phyloP scores from a whole-genome alignment of 1,140 invertebrate genomes.

The Drosophila burlai region DNA sequence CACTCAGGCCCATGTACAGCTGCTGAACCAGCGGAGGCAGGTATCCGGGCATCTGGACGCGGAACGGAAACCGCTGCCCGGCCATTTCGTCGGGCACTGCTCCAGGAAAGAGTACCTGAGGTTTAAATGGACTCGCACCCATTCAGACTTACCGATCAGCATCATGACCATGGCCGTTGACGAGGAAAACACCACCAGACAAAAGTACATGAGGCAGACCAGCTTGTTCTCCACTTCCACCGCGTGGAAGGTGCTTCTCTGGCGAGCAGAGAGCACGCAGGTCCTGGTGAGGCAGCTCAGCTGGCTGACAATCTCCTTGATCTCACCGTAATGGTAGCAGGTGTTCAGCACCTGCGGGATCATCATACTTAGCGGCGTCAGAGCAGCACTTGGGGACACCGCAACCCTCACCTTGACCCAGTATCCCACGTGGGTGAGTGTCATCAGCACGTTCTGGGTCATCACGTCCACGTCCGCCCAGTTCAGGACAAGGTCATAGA shows the following conservation, averaged over 20 bases:
- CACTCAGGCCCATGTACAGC: constrained; percentile 59
- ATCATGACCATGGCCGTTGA: constrained; percentile 50
- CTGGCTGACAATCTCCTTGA: constrained; percentile 25
- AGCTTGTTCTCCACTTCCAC: constrained; percentile 59
- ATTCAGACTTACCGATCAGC: constrained; percentile 39
- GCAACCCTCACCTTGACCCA: constrained; percentile 50
- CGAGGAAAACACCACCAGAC: constrained; percentile 48
- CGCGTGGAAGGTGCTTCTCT: constrained; percentile 44
- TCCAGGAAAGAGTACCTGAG: neutral
- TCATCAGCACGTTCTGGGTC: constrained; percentile 68
- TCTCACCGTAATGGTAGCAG: constrained; percentile 39
- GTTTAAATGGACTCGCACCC: neutral
- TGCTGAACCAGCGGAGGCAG: constrained; percentile 28
- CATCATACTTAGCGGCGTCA: neutral
- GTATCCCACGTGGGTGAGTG: constrained; percentile 61
- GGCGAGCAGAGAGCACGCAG: constrained; percentile 45
- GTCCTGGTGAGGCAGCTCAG: constrained; percentile 30
- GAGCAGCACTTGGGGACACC: neutral
- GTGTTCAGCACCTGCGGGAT: constrained; percentile 45
- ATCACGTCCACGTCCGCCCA: constrained; percentile 55
- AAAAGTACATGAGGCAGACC: constrained; percentile 54
- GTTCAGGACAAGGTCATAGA: constrained; percentile 62
- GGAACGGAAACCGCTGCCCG: constrained; percentile 67
- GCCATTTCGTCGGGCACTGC: constrained; percentile 59
- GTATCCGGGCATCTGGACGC: constrained; percentile 54